A percentile compares a stretch with the other conserved stretches of the same genome.
phyloP scores from a whole-genome alignment of 2,888 invertebrate genomes.

The Erannis defoliaria region DNA sequence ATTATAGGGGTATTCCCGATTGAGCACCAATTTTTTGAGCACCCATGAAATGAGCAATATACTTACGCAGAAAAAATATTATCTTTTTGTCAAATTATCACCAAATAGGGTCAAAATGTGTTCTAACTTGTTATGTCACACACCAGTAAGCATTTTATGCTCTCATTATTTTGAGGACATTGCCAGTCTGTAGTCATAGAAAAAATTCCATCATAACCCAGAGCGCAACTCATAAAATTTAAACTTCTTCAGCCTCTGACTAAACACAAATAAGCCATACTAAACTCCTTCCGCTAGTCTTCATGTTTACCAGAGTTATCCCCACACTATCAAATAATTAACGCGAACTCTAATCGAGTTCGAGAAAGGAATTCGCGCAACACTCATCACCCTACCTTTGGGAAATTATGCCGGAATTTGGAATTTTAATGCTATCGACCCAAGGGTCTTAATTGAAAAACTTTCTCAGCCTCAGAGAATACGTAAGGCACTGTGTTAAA shows the following conservation, averaged over 20 bases:
- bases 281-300: slow-evolving; percentile 9
- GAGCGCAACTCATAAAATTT: background rate
- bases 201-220: too few relatives aligned
- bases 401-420: slow-evolving; percentile 76
- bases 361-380: slow-evolving; percentile 49
- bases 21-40: too few relatives aligned
- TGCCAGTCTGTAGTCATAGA: too few relatives aligned
- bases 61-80: too few relatives aligned
- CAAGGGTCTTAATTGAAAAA: slow-evolving; percentile 81
- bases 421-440: slow-evolving; percentile 78
- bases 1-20: too few relatives aligned
- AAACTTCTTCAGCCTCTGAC: background rate
- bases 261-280: background rate
- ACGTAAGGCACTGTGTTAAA: slow-evolving; percentile 70
- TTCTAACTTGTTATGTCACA: too few relatives aligned
- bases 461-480: slow-evolving; percentile 65
- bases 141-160: too few relatives aligned
- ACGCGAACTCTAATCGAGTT: slow-evolving; percentile 50
- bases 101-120: too few relatives aligned
- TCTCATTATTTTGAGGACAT: too few relatives aligned
- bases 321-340: slow-evolving; percentile 48
- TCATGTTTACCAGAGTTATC: slow-evolving; percentile 32
- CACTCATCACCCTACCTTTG: slow-evolving; percentile 58
- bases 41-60: too few relatives aligned
- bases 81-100: too few relatives aligned